Evolutionary conservation across 2,888 invertebrate genomes (phyloP), one percentile per base, ranked within the genome.

Genomic region (Sinodicranocentrus sp.): DNA sequence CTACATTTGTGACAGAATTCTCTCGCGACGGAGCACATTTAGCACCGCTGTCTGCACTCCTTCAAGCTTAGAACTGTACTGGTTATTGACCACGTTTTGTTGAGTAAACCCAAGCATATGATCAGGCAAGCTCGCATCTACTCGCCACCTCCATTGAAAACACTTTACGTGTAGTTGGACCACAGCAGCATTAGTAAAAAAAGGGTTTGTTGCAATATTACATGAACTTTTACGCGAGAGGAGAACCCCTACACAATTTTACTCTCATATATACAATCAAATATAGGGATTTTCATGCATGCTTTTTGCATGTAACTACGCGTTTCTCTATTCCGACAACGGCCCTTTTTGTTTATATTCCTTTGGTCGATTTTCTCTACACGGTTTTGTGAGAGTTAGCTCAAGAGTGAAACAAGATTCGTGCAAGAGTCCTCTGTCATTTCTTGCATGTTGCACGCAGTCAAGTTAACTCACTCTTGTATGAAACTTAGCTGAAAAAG

Each of bases 81-180:
- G 71, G 71, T 71, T 54, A 71, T 71, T 57, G 71, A 71, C 71
- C 71, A 71, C 71, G 33, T 71, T 71, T 33, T 71, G n/a, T 26
- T 10, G 59, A 59, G 59, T 26, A 59, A 59, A 59, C 59, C 33
- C 28, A 28, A 26, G 43, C 44, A 44, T 70, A 48, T 48, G 52
- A 70, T 67, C 68, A 25, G 33, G 15, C 61, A 15, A 61, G 10
- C 8, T 19, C 15, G 21, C 54, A 21, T 26, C 28, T 3, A 5
- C 15, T 48, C 48, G 17, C 48, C 48, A 48, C 48, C 48, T 5
- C 3, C 48, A 10, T 48, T 61, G 33, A 61, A 61, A 28, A 61
- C 61, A 61, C 61, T 57, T 54, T n/a, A n/a, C n/a, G 39, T 8
- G 8, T 54, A 10, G 54, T 54, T 54, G 10, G 19, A 19, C n/a